Base-by-base conservation (phyloP, 2,113 vertebrate genomes). In the Labeo catla region DNA sequence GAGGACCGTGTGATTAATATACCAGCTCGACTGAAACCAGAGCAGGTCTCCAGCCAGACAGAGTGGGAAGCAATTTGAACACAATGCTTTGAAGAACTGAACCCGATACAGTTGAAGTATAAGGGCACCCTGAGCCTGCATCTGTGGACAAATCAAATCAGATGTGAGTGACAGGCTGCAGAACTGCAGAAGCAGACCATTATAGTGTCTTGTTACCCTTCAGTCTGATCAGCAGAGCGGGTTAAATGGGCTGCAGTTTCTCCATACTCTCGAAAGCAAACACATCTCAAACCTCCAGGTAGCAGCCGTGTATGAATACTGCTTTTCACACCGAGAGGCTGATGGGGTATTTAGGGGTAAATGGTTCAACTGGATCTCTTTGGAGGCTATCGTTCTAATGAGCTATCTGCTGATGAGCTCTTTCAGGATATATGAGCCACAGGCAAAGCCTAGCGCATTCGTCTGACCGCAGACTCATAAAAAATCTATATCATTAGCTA, bases 91-190 rank as follows among this genome's bases (percentile, higher is more conserved):
- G 86, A 89, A 86, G 76, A 76, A 43, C 77, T 76, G 49, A 89
- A 87, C 86, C 66, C 68, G 88, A 89, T 89, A 89, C 65, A 89
- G 84, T 82, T 89, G 79, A 89, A 86, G 66, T 76, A 81, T 86
- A 87, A 85, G 68, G 70, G 86, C 61, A 34, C 52, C 12, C n/a
- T 39, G 83, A 88, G 45, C 81, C 84, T 73, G 88, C 84, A 68
- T 87, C 79, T 80, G 66, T 77, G 54, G 82, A 89, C 83, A 85
- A 89, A 89, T 89, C 86, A 83, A 89, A 85, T 87, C 83, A 86
- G 68, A 86, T 16, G n/a, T 61, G 88, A 87, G 80, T 79, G 86
- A 81, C 88, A 83, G 78, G 84, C 80, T 65, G 86, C 78, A 65
- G 79, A 16, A 43, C 88, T 81, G 78, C 83, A 87, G 65, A 19